Percentiles rank a stretch among this genome's conserved stretches.
Conservation (phyloP, 2,888 invertebrate genomes). For the Dendrolimus houi region DNA sequence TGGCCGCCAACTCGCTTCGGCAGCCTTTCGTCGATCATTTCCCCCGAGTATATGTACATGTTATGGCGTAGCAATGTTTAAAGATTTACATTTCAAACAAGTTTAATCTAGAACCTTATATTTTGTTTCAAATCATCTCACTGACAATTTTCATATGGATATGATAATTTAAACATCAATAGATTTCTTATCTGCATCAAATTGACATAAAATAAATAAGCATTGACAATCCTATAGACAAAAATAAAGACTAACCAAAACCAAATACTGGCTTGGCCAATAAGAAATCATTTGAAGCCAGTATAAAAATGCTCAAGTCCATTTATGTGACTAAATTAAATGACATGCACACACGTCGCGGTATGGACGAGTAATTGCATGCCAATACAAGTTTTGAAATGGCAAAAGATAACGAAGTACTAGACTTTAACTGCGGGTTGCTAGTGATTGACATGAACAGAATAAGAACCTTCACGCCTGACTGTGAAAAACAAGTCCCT, state of each 20-base stretch:
- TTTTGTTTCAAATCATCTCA: not conserved
- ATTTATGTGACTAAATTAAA: not conserved
- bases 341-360: conserved; percentile 2
- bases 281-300: not conserved
- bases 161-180: not conserved
- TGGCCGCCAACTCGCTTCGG: conserved; percentile 7
- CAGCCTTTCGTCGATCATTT: conserved; percentile 3
- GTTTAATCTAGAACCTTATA: not conserved
- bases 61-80: not conserved
- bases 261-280: not conserved
- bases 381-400: conserved; percentile 13
- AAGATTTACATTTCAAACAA: not conserved
- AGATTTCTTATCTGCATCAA: not conserved
- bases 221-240: not conserved
- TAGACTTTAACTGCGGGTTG: conserved; percentile 24
- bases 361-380: not conserved
- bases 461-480: conserved; percentile 34
- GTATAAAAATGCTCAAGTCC: not conserved
- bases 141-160: not conserved
- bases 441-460: conserved; percentile 39
- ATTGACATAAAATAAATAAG: not conserved
- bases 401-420: conserved; percentile 26
- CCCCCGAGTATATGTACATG: not conserved
- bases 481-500: conserved; percentile 25
- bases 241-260: not conserved